Evolutionary conservation across 37 sponge, comb jelly and placozoan genomes (phyloP).

Genomic region (Oscarella lobularis): DNA sequence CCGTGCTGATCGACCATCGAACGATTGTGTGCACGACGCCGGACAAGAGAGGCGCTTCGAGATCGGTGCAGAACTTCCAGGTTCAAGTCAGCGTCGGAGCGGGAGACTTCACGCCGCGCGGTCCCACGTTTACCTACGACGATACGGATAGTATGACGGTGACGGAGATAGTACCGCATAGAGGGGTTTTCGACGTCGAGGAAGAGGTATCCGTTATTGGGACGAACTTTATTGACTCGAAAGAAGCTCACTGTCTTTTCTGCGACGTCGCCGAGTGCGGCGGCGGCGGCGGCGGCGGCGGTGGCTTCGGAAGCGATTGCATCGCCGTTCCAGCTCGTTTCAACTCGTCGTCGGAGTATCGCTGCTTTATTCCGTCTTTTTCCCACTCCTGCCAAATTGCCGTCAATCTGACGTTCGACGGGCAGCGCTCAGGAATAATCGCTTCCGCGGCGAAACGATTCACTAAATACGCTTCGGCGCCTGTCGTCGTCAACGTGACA

Average conservation of each 20-base stretch:
- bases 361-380: constrained; percentile 49
- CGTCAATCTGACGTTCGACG: constrained; percentile 37
- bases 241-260: constrained; percentile 18
- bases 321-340: constrained; percentile 20
- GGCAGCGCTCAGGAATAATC: constrained; percentile 41
- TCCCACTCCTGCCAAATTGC: constrained; percentile 36
- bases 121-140: constrained; percentile 19
- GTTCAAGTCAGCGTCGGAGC: constrained; percentile 24
- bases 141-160: constrained; percentile 12
- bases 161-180: constrained; percentile 8
- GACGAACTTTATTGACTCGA: constrained; percentile 22
- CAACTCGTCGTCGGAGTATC: constrained; percentile 8
- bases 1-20: constrained; percentile 22
- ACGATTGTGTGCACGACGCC: constrained; percentile 25
- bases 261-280: constrained; percentile 14
- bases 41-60: background rate
- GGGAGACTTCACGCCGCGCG: constrained; percentile 36
- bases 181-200: background rate
- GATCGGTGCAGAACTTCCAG: background rate
- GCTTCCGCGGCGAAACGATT: constrained; percentile 1
- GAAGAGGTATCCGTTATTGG: constrained; percentile 30
- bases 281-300: background rate
- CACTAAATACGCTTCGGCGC: constrained; percentile 21
- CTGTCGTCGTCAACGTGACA: constrained; percentile 14
- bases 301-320: constrained; percentile 1